These are phyloP conservation scores for Lithophane socia DNA, from an alignment of 2,888 invertebrate genomes.

Conservation along the genomic window DNA sequence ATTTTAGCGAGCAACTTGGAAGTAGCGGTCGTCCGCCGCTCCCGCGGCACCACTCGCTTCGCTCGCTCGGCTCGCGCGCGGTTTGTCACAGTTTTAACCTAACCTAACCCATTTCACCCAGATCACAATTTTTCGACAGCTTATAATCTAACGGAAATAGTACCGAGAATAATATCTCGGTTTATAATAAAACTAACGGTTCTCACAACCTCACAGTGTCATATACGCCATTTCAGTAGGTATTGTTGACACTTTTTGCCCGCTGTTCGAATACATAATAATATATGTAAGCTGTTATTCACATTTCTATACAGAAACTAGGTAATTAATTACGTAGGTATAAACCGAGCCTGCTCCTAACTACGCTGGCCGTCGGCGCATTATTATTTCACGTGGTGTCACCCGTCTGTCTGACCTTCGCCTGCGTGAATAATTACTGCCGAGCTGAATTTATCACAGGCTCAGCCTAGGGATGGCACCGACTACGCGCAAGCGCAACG, in stretches of 20 bases:
- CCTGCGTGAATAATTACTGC: constrained; percentile 66
- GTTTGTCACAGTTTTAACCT: no score
- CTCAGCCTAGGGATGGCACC: constrained; percentile 36
- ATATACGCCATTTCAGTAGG: background rate
- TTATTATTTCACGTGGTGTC: constrained; percentile 67
- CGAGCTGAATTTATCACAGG: constrained; percentile 59
- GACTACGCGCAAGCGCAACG: background rate
- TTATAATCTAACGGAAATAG: no score
- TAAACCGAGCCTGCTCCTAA: constrained; percentile 7
- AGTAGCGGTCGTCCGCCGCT: no score
- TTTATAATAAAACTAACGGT: no score
- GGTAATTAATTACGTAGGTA: constrained; percentile 9
- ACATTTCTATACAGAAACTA: constrained; percentile 15
- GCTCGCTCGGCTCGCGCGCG: no score
- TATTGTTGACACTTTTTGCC: background rate
- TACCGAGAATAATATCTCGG: no score
- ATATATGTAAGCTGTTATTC: background rate
- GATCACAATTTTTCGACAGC: no score
- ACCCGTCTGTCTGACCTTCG: constrained; percentile 54
- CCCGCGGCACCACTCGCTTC: no score
- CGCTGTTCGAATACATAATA: background rate
- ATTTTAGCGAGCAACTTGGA: no score
- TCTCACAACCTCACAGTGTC: no score
- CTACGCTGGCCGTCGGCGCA: constrained; percentile 36
- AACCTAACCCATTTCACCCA: no score